phyloP scores from a whole-genome alignment of 2,113 vertebrate genomes.

The Daphoenositta chrysoptera region DNA sequence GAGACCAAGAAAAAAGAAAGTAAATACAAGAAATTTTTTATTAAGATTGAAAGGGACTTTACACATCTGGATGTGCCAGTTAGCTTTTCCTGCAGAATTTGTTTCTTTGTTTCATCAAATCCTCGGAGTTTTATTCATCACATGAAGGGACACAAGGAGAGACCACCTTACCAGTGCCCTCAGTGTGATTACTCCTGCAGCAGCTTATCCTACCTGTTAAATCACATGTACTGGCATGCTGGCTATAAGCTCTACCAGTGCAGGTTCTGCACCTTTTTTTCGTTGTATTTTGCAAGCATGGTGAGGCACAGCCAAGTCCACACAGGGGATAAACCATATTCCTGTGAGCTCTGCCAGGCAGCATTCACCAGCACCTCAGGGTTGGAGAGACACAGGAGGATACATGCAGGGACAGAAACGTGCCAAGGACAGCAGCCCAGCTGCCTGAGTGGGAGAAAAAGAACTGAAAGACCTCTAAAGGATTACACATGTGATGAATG shows the following conservation, averaged over 20 bases:
- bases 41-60: slow-evolving; percentile 19
- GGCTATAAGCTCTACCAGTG: slow-evolving; percentile 55
- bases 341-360: slow-evolving; percentile 19
- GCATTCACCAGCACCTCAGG: background rate
- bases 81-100: slow-evolving; percentile 44
- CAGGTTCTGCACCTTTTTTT: slow-evolving; percentile 47
- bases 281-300: slow-evolving; percentile 18
- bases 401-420: background rate
- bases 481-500: background rate
- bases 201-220: slow-evolving; percentile 5
- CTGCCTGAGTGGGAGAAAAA: background rate
- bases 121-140: slow-evolving; percentile 40
- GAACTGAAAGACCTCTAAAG: background rate
- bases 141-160: slow-evolving; percentile 28
- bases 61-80: background rate
- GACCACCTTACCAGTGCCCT: slow-evolving; percentile 46
- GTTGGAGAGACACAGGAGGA: background rate
- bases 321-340: background rate
- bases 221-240: slow-evolving; percentile 61
- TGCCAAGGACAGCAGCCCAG: background rate
- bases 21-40: slow-evolving; percentile 37
- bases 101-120: slow-evolving; percentile 27
- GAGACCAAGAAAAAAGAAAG: slow-evolving; percentile 7
- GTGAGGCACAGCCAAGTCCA: slow-evolving; percentile 32
- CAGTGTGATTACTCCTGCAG: slow-evolving; percentile 5